Evolutionary conservation across 53 echinoderm and acorn worm species (phyloP).

Genomic region (Patiria pectinifera): DNA sequence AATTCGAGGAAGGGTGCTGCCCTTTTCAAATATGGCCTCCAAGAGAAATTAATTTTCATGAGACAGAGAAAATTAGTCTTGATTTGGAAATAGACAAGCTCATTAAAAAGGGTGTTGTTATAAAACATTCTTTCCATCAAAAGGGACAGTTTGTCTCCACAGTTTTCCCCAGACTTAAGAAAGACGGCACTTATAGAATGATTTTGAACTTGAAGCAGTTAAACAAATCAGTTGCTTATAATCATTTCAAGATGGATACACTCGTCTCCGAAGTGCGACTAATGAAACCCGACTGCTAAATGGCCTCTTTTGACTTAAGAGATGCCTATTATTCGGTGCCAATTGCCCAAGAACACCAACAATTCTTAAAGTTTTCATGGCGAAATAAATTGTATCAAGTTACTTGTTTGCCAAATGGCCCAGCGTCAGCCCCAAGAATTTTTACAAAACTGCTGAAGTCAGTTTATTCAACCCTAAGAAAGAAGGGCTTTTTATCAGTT

Average conservation of each 20-base stretch:
- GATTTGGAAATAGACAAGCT: slow-evolving; percentile 47
- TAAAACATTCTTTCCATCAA: no score
- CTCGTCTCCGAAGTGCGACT: slow-evolving; percentile 48
- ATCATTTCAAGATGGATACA: slow-evolving; percentile 77
- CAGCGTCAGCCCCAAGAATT: slow-evolving; percentile 54
- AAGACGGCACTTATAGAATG: slow-evolving; percentile 68
- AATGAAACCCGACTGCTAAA: slow-evolving; percentile 62
- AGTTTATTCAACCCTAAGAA: slow-evolving; percentile 4
- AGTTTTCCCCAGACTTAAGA: slow-evolving; percentile 58
- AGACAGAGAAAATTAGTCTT: slow-evolving; percentile 7
- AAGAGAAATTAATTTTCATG: neutral
- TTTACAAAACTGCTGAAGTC: slow-evolving; percentile 73
- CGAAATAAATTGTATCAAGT: slow-evolving; percentile 23
- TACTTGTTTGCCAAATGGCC: slow-evolving; percentile 68
- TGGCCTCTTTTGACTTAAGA: slow-evolving; percentile 68
- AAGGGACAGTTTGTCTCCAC: no score
- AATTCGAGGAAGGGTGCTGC: slow-evolving; percentile 32
- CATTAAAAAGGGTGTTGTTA: slow-evolving; percentile 44
- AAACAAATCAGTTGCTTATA: slow-evolving; percentile 66
- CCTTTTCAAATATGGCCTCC: slow-evolving; percentile 13
- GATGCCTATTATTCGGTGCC: slow-evolving; percentile 78
- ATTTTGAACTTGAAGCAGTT: slow-evolving; percentile 69
- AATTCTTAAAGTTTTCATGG: slow-evolving; percentile 52
- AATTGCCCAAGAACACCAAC: slow-evolving; percentile 21
- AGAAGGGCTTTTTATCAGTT: neutral